Conservation (phyloP, 2,888 invertebrate genomes). For the Andricus quercusramuli region DNA sequence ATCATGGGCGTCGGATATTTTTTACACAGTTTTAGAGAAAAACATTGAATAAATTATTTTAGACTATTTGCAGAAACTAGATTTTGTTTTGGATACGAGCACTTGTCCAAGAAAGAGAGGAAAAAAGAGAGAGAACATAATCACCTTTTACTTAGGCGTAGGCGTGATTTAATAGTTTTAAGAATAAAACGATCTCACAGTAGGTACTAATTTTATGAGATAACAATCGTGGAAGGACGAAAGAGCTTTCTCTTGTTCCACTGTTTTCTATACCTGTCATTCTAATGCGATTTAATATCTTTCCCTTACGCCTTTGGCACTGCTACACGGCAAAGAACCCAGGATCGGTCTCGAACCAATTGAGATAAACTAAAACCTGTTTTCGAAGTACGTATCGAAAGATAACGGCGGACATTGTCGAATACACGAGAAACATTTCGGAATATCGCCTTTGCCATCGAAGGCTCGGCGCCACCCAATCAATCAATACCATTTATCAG, state of each 20-base stretch:
- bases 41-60: neutral
- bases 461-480: slow-evolving; percentile 9
- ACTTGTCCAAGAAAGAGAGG: neutral
- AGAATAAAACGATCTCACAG: slow-evolving; percentile 28
- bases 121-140: neutral
- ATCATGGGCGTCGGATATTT: slow-evolving; percentile 45
- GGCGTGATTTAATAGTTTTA: slow-evolving; percentile 38
- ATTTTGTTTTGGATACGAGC: neutral
- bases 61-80: neutral
- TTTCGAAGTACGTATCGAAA: slow-evolving; percentile 57
- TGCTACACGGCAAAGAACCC: slow-evolving; percentile 21
- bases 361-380: slow-evolving; percentile 61
- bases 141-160: slow-evolving; percentile 1
- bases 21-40: neutral
- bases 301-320: slow-evolving; percentile 39
- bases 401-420: slow-evolving; percentile 44
- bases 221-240: slow-evolving; percentile 32
- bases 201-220: slow-evolving; percentile 36
- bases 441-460: slow-evolving; percentile 13
- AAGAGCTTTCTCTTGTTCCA: slow-evolving; percentile 33
- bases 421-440: slow-evolving; percentile 35
- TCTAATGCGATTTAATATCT: slow-evolving; percentile 40
- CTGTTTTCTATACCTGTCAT: slow-evolving; percentile 34
- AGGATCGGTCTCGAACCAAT: slow-evolving; percentile 44
- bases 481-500: neutral